phyloP scores from a whole-genome alignment of 2,113 vertebrate species.

The Marmota flaviventris region DNA sequence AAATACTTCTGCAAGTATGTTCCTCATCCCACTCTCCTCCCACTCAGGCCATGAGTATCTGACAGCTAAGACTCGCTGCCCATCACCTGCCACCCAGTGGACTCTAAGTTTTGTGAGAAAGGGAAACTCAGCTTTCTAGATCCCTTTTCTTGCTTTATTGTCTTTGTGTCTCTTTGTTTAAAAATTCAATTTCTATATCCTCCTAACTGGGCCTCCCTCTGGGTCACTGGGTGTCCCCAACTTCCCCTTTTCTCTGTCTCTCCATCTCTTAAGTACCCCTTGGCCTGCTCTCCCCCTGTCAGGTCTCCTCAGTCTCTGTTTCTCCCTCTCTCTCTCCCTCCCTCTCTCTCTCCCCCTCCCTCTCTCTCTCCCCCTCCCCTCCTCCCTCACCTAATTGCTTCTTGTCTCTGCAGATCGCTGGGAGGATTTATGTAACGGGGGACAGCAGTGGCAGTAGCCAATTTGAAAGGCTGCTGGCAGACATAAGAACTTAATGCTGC shows the following conservation, averaged over 20 bases:
- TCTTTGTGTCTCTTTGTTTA: background rate
- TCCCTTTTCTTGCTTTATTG: too few species aligned
- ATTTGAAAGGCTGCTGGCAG: constrained; percentile 81
- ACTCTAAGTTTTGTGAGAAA: background rate
- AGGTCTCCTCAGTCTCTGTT: too few species aligned
- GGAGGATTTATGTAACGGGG: constrained; percentile 84
- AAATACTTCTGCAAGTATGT: background rate
- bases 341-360: too few species aligned
- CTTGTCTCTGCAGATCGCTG: constrained; percentile 77
- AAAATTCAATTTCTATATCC: background rate
- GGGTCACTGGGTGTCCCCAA: rapidly evolving
- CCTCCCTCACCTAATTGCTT: constrained; percentile 81
- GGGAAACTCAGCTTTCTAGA: background rate
- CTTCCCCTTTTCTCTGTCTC: too few species aligned
- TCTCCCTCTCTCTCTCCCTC: background rate
- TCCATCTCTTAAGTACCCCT: background rate
- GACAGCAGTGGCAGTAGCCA: constrained; percentile 75
- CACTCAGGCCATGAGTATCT: background rate
- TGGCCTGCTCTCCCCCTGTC: background rate
- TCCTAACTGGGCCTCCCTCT: background rate
- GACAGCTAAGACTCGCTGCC: background rate
- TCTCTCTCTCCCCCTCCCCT: background rate
- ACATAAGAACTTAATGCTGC: constrained; percentile 83
- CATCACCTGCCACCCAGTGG: background rate
- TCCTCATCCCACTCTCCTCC: background rate